Evolutionary conservation across 2,888 invertebrate species (phyloP).

Genomic region (Pachliopta kotzebuea): DNA sequence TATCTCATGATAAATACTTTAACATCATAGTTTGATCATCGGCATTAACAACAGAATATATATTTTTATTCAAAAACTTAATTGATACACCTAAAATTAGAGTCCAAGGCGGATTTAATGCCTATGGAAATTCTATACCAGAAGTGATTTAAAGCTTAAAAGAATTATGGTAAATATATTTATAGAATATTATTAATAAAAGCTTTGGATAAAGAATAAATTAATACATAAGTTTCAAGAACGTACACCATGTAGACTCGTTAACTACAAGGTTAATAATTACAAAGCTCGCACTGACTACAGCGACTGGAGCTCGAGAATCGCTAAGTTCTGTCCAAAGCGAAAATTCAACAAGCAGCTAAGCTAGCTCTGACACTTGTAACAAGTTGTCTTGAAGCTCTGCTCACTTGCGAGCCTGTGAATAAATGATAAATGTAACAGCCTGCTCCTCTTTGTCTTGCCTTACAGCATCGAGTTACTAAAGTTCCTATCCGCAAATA

Average conservation of each 20-base stretch:
- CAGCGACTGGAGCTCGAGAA: background rate
- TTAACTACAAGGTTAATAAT: background rate
- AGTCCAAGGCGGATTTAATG: too few species aligned
- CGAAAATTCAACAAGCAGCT: conserved; percentile 34
- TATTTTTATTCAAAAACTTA: too few species aligned
- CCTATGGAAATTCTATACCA: too few species aligned
- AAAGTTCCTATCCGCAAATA: conserved; percentile 1
- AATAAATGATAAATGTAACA: conserved; percentile 71
- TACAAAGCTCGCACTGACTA: background rate
- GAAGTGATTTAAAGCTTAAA: too few species aligned
- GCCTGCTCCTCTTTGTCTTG: conserved; percentile 26
- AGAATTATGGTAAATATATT: too few species aligned
- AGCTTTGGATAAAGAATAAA: too few species aligned
- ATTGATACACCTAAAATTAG: too few species aligned
- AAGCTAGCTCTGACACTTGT: conserved; percentile 44
- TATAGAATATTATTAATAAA: too few species aligned
- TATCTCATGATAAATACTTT: too few species aligned
- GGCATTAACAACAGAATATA: too few species aligned
- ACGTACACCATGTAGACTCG: background rate
- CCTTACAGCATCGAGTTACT: conserved; percentile 1
- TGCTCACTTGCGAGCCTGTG: conserved; percentile 52
- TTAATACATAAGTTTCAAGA: too few species aligned
- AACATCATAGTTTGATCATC: too few species aligned
- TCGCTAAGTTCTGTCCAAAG: conserved; percentile 32
- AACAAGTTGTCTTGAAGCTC: conserved; percentile 39